Conservation (phyloP, 1,140 invertebrate species). For the Pseudobourletiella spinata region DNA sequence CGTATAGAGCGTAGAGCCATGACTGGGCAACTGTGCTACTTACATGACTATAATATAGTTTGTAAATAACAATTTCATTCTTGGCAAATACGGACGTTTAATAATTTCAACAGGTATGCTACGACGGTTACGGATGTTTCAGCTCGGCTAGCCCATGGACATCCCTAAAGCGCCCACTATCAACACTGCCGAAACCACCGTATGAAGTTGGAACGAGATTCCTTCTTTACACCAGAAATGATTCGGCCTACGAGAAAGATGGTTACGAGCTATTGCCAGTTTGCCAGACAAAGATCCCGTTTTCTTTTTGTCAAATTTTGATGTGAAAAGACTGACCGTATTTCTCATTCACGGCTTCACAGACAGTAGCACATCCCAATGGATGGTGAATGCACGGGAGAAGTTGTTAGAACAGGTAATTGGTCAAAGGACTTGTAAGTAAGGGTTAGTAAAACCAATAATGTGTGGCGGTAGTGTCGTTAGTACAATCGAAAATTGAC, state of each 20-base stretch:
- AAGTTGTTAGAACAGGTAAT: slow-evolving; percentile 19
- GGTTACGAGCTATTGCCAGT: slow-evolving; percentile 9
- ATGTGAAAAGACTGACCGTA: slow-evolving; percentile 8
- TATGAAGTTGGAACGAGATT: slow-evolving; percentile 28
- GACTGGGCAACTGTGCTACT: no score
- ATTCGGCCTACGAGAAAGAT: slow-evolving; percentile 5
- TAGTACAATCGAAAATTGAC: no score
- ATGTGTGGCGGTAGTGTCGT: no score
- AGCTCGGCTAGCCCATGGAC: slow-evolving; percentile 40
- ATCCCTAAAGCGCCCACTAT: slow-evolving; percentile 35
- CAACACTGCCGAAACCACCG: slow-evolving; percentile 16
- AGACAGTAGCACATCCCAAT: slow-evolving; percentile 5
- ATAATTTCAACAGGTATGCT: no score
- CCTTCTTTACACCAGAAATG: slow-evolving; percentile 21
- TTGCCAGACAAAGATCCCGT: slow-evolving; percentile 22
- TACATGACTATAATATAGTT: no score
- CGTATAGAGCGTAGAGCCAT: no score
- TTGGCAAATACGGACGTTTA: no score
- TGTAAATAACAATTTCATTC: no score
- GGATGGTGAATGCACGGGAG: slow-evolving; percentile 12
- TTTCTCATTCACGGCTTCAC: slow-evolving; percentile 28
- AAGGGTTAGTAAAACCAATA: no score
- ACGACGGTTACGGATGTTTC: slow-evolving; percentile 42
- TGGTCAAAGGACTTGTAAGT: no score
- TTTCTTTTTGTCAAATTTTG: slow-evolving; percentile 10